A percentile compares a stretch with the other conserved stretches of the same genome.
Evolutionary conservation across 2,888 invertebrate genomes (phyloP).

Genomic region (Metallyticus violacea): DNA sequence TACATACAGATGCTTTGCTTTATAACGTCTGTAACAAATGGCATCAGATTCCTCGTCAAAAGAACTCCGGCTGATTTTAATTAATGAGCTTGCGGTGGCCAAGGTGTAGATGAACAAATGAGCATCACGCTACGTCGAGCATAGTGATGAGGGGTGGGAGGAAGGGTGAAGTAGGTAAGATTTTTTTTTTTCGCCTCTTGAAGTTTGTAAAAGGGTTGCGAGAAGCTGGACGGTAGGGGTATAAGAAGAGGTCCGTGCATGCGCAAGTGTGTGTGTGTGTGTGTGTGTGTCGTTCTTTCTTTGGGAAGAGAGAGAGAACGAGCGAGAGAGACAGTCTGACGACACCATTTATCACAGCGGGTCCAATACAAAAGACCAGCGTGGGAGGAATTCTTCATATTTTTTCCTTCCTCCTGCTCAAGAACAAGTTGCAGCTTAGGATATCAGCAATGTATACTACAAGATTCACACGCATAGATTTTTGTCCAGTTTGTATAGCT

Average conservation of each 20-base stretch:
- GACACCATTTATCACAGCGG: conserved; percentile 27
- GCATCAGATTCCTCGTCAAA: conserved; percentile 8
- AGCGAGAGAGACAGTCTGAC: neutral
- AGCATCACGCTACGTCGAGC: neutral
- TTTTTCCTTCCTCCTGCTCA: neutral
- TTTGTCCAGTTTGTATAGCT: neutral
- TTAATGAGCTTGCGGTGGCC: conserved; percentile 23
- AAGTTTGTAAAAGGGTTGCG: neutral
- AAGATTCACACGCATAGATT: neutral
- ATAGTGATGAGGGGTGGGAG: neutral
- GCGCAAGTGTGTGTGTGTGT: too few species aligned
- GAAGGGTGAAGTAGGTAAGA: neutral
- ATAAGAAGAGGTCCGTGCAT: neutral
- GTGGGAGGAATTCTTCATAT: conserved; percentile 16
- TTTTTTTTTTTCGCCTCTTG: neutral
- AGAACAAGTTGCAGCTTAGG: neutral
- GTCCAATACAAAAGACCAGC: neutral
- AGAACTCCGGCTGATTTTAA: conserved; percentile 19
- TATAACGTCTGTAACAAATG: conserved; percentile 8
- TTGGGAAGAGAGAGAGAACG: neutral
- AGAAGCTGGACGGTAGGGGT: neutral
- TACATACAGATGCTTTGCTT: neutral
- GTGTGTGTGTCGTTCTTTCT: neutral
- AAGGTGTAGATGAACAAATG: conserved; percentile 15
- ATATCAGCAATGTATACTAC: neutral